Conservation (phyloP, 2,888 invertebrate species). For the Drosophila pegasa region DNA sequence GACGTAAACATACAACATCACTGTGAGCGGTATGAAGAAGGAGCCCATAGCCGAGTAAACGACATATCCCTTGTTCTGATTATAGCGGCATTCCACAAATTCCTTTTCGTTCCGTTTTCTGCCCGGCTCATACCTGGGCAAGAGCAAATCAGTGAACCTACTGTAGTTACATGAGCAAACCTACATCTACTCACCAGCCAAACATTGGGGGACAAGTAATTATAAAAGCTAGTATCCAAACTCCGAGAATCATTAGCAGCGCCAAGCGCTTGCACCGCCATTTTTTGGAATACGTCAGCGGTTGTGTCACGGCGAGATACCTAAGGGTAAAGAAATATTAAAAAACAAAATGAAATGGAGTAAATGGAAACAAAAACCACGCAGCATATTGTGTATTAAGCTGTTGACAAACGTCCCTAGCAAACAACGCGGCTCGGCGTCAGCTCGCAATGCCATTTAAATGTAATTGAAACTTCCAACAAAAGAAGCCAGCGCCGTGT, state of each 20-base stretch:
- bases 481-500: slow-evolving; percentile 53
- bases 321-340: slow-evolving; percentile 80
- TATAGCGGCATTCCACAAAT: slow-evolving; percentile 92
- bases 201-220: slow-evolving; percentile 98
- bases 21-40: slow-evolving; percentile 97
- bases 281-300: slow-evolving; percentile 95
- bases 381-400: slow-evolving; percentile 71
- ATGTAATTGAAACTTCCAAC: slow-evolving; percentile 78
- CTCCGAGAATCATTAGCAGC: slow-evolving; percentile 94
- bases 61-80: slow-evolving; percentile 96
- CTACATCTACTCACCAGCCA: slow-evolving; percentile 93
- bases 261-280: slow-evolving; percentile 94
- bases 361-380: slow-evolving; percentile 60
- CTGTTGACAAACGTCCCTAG: slow-evolving; percentile 56
- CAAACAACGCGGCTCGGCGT: slow-evolving; percentile 45
- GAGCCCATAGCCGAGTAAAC: slow-evolving; percentile 98
- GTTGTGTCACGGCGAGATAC: slow-evolving; percentile 97
- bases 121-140: slow-evolving; percentile 89
- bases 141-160: too few species aligned
- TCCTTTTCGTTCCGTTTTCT: slow-evolving; percentile 85
- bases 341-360: slow-evolving; percentile 24
- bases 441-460: slow-evolving; percentile 79
- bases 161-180: too few species aligned
- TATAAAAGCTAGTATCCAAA: slow-evolving; percentile 95
- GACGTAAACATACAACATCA: slow-evolving; percentile 98